Percentiles rank a stretch among this genome's conserved stretches.
These are phyloP conservation scores for Delphinus delphis DNA, from an alignment of 2,113 vertebrate genomes.

Conservation along the genomic window DNA sequence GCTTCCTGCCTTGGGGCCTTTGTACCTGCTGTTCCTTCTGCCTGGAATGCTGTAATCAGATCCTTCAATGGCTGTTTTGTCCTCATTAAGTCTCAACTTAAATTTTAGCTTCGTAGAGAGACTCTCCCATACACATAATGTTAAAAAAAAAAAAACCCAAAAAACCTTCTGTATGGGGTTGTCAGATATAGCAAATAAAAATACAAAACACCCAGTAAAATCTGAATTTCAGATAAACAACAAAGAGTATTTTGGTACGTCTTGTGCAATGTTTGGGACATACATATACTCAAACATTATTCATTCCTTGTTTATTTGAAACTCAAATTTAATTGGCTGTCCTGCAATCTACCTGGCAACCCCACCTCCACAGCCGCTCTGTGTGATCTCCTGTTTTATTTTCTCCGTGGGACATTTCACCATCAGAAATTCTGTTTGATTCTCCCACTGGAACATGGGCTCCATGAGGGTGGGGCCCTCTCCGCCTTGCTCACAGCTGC, in stretches of 20 bases:
- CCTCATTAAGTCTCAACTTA: neutral
- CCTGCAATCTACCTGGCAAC: neutral
- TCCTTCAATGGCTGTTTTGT: neutral
- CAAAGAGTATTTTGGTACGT: neutral
- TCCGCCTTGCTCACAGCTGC: neutral
- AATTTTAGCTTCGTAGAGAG: neutral
- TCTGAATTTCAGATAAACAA: neutral
- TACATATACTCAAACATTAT: neutral
- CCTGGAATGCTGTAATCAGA: neutral
- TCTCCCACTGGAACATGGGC: neutral
- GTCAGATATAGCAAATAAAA: constrained; percentile 16
- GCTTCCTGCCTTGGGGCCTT: neutral
- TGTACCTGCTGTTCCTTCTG: neutral
- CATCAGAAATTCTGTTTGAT: neutral
- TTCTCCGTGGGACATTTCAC: neutral
- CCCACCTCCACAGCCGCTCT: neutral
- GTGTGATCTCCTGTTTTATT: neutral
- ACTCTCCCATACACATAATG: neutral
- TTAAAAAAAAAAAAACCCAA: neutral
- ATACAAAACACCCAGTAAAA: neutral
- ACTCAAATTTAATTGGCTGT: neutral
- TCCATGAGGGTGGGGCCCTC: neutral
- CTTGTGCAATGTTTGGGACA: neutral
- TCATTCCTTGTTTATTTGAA: neutral
- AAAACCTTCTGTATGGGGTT: neutral